These are phyloP conservation scores for Drosophila hawaiiensis DNA, from an alignment of 2,888 invertebrate genomes.

Conservation along the genomic window DNA sequence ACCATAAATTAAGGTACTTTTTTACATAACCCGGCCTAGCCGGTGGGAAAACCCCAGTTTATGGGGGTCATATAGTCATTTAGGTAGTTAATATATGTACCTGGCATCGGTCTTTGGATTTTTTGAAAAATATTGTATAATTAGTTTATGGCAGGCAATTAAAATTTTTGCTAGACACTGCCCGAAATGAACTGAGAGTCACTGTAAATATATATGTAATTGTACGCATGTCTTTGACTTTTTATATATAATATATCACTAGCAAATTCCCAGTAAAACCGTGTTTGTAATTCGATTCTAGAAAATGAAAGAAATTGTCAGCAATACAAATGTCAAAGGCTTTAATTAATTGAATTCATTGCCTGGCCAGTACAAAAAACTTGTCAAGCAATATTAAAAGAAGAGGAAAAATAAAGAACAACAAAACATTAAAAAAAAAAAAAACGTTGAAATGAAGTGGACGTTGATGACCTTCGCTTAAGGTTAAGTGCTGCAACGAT, in stretches of 20 bases:
- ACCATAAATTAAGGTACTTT: no score
- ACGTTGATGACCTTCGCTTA: conserved; percentile 76
- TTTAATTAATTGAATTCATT: conserved; percentile 74
- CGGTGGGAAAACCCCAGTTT: no score
- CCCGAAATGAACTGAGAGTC: no score
- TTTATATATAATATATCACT: background rate
- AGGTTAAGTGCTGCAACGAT: conserved; percentile 65
- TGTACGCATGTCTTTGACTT: background rate
- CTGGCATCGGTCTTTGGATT: no score
- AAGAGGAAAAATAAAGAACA: conserved; percentile 13
- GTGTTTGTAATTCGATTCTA: background rate
- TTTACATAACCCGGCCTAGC: no score
- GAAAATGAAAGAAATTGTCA: conserved; percentile 4
- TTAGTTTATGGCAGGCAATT: no score
- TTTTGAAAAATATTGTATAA: no score
- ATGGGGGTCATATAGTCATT: no score
- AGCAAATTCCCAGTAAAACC: background rate
- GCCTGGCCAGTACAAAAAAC: conserved; percentile 53
- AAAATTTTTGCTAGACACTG: no score
- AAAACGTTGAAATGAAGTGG: conserved; percentile 47
- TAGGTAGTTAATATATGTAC: no score
- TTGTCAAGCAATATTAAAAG: conserved; percentile 27
- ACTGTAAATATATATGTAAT: no score
- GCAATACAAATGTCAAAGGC: conserved; percentile 63
- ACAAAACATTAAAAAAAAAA: conserved; percentile 44